A percentile compares a stretch with the other conserved stretches of the same genome.
Conservation (phyloP, 1,140 invertebrate genomes). For the Nylanderia fulva region DNA sequence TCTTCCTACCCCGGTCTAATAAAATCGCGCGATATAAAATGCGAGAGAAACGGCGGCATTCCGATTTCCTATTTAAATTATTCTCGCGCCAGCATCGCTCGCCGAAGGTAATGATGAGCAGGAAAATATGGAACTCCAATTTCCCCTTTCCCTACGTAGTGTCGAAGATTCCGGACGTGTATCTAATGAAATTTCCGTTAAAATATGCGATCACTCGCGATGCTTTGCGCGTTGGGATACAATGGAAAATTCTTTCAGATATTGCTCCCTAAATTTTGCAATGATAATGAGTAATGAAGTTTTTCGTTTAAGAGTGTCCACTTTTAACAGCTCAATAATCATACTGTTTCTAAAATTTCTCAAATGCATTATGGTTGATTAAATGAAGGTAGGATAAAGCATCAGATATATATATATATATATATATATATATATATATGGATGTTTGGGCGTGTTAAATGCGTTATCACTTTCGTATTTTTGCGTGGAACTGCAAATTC, state of each 20-base stretch:
- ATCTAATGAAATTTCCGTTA: conserved; percentile 48
- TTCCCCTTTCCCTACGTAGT: background rate
- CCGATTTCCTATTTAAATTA: conserved; percentile 45
- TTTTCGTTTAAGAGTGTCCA: background rate
- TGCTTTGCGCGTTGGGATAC: conserved; percentile 2
- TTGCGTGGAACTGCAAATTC: conserved; percentile 35
- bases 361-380: background rate
- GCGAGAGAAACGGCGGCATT: conserved; percentile 12
- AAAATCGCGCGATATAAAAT: conserved; percentile 37
- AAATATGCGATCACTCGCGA: conserved; percentile 31
- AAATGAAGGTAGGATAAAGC: background rate
- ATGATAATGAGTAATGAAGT: background rate
- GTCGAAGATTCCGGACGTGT: conserved; percentile 34
- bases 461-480: conserved; percentile 22
- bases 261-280: background rate
- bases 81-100: conserved; percentile 9
- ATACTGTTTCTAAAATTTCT: background rate
- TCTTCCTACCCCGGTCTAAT: background rate
- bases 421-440: too few relatives aligned
- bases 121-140: conserved; percentile 37
- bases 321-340: too few relatives aligned
- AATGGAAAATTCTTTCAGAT: conserved; percentile 20
- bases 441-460: conserved; percentile 45
- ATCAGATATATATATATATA: too few relatives aligned
- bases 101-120: conserved; percentile 16